Percentiles rank a stretch among this genome's conserved stretches.
These are phyloP conservation scores for Halocynthia aurantium DNA, from an alignment of 23 tunicate species.

Conservation along the genomic window DNA sequence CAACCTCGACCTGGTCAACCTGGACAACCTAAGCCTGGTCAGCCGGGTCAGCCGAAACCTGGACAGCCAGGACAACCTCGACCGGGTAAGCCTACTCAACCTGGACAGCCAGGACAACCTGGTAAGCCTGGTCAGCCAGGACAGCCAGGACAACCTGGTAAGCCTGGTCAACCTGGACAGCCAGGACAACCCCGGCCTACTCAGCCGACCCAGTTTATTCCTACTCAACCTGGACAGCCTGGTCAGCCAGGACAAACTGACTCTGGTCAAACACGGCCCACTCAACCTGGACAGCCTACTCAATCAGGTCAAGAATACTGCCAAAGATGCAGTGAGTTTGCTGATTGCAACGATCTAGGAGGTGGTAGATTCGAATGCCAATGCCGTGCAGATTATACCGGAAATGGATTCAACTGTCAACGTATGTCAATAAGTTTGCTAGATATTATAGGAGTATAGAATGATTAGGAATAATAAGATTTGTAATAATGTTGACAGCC, in stretches of 20 bases:
- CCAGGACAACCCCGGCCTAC: background rate
- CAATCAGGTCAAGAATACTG: background rate
- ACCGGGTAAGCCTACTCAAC: slow-evolving; percentile 2
- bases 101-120: slow-evolving; percentile 13
- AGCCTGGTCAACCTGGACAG: slow-evolving; percentile 17
- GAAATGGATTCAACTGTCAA: slow-evolving; percentile 11
- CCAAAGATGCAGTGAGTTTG: background rate
- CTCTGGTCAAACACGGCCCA: background rate
- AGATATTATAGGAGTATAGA: background rate
- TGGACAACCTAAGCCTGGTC: too few species aligned
- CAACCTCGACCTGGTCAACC: too few species aligned
- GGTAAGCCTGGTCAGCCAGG: slow-evolving; percentile 13
- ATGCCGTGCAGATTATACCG: background rate
- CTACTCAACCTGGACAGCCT: background rate
- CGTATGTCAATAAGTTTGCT: background rate
- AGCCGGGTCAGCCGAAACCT: too few species aligned
- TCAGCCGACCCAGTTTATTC: background rate
- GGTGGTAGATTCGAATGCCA: background rate
- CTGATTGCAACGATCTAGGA: background rate
- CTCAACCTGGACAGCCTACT: background rate
- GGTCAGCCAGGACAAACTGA: slow-evolving; percentile 7
- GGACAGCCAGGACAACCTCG: background rate
- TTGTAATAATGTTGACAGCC: background rate
- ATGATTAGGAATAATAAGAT: background rate
- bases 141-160: slow-evolving; percentile 19